A percentile compares a stretch with the other conserved stretches of the same genome.
Evolutionary conservation across 2,888 invertebrate species (phyloP).

Genomic region (Acrobasis consociella): DNA sequence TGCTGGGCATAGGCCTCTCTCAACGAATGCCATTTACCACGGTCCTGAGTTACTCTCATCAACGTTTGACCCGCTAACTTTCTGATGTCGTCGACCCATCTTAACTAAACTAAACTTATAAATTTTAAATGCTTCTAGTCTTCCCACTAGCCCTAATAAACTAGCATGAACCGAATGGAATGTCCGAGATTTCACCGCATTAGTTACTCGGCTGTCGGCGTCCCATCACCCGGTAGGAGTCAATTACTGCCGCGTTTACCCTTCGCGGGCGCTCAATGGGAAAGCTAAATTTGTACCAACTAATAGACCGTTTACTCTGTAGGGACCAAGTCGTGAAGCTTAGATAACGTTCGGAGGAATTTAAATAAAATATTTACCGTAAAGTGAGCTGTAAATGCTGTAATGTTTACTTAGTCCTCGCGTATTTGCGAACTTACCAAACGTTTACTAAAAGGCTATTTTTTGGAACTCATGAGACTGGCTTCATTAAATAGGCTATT

Average conservation of each 20-base stretch:
- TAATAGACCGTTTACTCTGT: constrained; percentile 29
- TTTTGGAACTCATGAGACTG: no score
- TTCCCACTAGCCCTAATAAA: not conserved
- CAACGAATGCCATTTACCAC: no score
- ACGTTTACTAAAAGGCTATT: no score
- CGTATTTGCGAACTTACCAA: not conserved
- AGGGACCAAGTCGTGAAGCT: constrained; percentile 31
- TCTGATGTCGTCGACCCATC: no score
- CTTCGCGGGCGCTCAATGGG: constrained; percentile 45
- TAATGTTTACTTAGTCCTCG: not conserved
- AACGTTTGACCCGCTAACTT: no score
- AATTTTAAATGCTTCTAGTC: not conserved
- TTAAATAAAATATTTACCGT: not conserved
- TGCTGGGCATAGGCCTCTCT: no score
- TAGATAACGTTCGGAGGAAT: not conserved
- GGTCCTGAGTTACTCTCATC: no score
- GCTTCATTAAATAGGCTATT: no score
- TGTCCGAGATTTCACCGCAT: constrained; percentile 8
- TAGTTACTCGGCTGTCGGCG: constrained; percentile 10
- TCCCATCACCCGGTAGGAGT: constrained; percentile 48
- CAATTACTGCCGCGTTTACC: constrained; percentile 55
- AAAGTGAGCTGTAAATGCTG: no score
- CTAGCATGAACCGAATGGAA: constrained; percentile 6
- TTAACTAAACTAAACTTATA: no score
- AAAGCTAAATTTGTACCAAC: constrained; percentile 36